Evolutionary conservation across 1,140 invertebrate genomes (phyloP).

Genomic region (Lanistes nyassanus): DNA sequence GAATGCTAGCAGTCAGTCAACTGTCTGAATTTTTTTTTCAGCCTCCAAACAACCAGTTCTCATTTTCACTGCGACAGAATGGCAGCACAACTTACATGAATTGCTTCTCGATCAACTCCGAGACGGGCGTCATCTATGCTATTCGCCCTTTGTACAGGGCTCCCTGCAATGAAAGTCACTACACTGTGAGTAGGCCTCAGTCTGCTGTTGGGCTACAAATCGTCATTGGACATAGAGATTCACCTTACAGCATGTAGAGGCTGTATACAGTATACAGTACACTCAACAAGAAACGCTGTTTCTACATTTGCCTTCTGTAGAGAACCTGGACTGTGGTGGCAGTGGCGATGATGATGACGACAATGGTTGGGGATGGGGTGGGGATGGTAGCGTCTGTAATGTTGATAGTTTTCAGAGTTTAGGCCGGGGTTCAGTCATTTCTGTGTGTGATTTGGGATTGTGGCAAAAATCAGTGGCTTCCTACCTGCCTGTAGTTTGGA

Average conservation of each 20-base stretch:
- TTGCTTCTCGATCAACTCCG: slow-evolving; percentile 41
- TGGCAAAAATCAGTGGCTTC: neutral
- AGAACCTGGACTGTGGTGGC: slow-evolving; percentile 16
- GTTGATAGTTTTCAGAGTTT: neutral
- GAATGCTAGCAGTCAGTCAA: no score
- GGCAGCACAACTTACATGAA: neutral
- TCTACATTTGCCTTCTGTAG: neutral
- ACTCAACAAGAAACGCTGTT: neutral
- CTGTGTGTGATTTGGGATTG: neutral
- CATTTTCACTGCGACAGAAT: slow-evolving; percentile 29
- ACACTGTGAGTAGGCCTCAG: neutral
- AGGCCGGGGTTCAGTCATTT: neutral
- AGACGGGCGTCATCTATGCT: slow-evolving; percentile 31
- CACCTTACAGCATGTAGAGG: slow-evolving; percentile 22
- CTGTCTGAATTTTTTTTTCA: slow-evolving; percentile 28
- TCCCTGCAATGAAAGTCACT: slow-evolving; percentile 32
- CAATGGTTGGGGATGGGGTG: neutral
- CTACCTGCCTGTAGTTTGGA: no score
- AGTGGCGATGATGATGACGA: slow-evolving; percentile 9
- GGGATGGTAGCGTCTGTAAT: neutral
- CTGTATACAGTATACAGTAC: neutral
- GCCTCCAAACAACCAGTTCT: slow-evolving; percentile 46
- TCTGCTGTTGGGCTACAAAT: slow-evolving; percentile 15
- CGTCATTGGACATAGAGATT: slow-evolving; percentile 20
- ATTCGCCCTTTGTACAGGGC: slow-evolving; percentile 31